A percentile compares a stretch with the other conserved stretches of the same genome.
phyloP scores from a whole-genome alignment of 1,140 invertebrate species.

The Drosophila albomicans region DNA sequence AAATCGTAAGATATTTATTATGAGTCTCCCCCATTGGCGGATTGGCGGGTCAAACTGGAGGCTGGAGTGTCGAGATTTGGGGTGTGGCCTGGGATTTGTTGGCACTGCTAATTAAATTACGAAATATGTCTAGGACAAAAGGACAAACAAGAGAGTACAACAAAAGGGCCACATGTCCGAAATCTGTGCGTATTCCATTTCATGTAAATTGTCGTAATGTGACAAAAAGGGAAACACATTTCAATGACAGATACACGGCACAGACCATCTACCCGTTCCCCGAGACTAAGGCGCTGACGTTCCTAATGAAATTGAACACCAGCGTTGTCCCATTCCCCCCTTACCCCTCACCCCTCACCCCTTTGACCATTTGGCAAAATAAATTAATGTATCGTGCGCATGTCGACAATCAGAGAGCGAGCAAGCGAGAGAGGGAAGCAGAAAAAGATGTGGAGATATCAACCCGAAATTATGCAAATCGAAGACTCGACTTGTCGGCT shows the following conservation, averaged over 20 bases:
- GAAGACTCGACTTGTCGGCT: conserved; percentile 28
- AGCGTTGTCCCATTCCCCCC: conserved; percentile 40
- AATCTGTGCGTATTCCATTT: conserved; percentile 74
- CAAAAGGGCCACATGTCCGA: conserved; percentile 70
- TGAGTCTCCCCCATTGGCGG: conserved; percentile 1
- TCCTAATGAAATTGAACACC: conserved; percentile 84
- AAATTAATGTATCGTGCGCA: conserved; percentile 58
- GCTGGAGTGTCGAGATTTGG: neutral
- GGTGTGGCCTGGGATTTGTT: conserved; percentile 54
- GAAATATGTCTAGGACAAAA: conserved; percentile 45
- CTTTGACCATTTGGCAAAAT: conserved; percentile 33
- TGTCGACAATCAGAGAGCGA: conserved; percentile 19
- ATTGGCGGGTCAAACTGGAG: neutral
- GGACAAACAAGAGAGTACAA: conserved; percentile 18
- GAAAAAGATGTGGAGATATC: conserved; percentile 34
- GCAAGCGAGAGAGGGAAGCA: neutral
- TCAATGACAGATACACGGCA: conserved; percentile 78
- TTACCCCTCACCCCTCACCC: neutral
- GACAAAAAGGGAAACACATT: conserved; percentile 77
- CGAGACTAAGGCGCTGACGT: conserved; percentile 52
- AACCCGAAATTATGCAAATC: conserved; percentile 81
- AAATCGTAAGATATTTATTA: conserved; percentile 68
- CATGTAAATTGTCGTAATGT: conserved; percentile 81
- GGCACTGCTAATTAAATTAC: conserved; percentile 77
- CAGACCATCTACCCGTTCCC: conserved; percentile 42